Conservation (phyloP, 2,888 invertebrate species). For the Laspeyria flexula region DNA sequence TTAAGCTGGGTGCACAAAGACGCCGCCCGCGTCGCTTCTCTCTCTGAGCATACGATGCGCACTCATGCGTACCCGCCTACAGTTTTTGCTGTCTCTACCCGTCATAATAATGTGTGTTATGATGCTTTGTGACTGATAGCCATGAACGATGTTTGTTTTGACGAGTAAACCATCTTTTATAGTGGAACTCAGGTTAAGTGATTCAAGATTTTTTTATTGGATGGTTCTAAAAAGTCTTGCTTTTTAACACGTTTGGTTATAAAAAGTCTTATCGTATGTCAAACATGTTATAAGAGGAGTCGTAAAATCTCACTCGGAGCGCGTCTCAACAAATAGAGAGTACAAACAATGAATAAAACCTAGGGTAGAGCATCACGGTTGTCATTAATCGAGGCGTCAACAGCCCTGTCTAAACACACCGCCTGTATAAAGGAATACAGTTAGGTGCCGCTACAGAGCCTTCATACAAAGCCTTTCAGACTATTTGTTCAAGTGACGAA, state of each 20-base stretch:
- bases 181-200: constrained; percentile 29
- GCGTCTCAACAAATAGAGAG: constrained; percentile 55
- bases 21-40: constrained; percentile 49
- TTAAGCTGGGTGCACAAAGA: constrained; percentile 63
- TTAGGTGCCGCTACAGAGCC: constrained; percentile 64
- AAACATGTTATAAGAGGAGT: constrained; percentile 36
- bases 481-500: constrained; percentile 73
- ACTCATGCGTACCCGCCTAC: constrained; percentile 55
- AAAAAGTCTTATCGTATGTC: constrained; percentile 1
- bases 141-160: constrained; percentile 59
- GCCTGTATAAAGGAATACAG: constrained; percentile 67
- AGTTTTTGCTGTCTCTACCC: constrained; percentile 60
- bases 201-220: background rate
- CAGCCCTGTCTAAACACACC: constrained; percentile 69
- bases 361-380: constrained; percentile 39
- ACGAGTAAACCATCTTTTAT: constrained; percentile 47
- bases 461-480: constrained; percentile 71
- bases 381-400: constrained; percentile 74
- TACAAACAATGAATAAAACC: constrained; percentile 52
- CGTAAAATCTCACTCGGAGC: constrained; percentile 38
- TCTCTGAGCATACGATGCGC: constrained; percentile 41
- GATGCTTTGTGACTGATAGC: constrained; percentile 59
- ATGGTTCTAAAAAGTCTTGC: constrained; percentile 3
- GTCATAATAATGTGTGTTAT: constrained; percentile 70
- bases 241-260: constrained; percentile 12